These are phyloP conservation scores for Ailurus styani DNA, from an alignment of 2,113 vertebrate species.

Conservation along the genomic window DNA sequence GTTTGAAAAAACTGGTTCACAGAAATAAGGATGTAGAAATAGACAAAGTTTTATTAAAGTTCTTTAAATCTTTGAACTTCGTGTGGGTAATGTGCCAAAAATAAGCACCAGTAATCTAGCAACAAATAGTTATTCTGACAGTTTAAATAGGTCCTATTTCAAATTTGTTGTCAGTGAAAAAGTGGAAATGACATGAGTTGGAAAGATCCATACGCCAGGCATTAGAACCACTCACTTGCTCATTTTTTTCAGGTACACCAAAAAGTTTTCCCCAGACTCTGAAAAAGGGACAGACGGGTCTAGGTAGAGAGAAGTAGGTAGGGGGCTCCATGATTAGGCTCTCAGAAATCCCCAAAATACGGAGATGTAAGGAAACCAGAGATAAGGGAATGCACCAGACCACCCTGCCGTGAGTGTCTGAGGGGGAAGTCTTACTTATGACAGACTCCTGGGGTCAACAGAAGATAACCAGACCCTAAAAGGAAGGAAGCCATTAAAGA, in stretches of 20 bases:
- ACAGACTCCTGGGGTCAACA: neutral
- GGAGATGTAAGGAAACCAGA: neutral
- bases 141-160: neutral
- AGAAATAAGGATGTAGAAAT: neutral
- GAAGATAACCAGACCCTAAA: neutral
- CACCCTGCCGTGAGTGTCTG: neutral
- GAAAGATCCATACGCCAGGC: neutral
- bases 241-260: neutral
- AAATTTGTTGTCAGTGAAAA: neutral
- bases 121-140: neutral
- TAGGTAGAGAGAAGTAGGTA: neutral
- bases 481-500: neutral
- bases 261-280: neutral
- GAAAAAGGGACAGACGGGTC: neutral
- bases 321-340: neutral
- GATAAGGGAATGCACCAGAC: neutral
- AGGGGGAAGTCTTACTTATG: neutral
- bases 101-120: neutral
- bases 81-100: neutral
- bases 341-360: neutral
- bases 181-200: neutral
- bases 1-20: neutral
- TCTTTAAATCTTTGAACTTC: neutral
- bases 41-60: neutral
- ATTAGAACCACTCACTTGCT: neutral